Base-by-base conservation (phyloP, 2,797 vertebrate species). In the Propithecus perrieri region DNA sequence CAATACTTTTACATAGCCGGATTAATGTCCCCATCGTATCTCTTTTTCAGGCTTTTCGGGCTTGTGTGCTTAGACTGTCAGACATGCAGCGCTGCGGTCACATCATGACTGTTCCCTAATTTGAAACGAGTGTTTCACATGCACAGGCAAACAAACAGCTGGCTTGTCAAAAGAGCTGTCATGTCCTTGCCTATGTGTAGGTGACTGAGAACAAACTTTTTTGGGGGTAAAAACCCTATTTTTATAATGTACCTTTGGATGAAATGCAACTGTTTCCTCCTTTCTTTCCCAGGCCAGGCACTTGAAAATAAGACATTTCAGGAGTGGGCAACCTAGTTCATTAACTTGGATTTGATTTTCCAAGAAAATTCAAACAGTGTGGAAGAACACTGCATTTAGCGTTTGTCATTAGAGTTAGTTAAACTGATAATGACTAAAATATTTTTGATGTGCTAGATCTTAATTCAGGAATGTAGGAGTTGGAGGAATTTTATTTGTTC, bases 251-350 rank as follows among this genome's bases (percentile, higher is more conserved):
- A 95, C 55, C 41, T 94, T 78, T 89, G 88, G 46, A 79, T 72
- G 96, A 65, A 96, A 87, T 72, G 9, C n/a, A 85, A 92, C 72
- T 71, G 24, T 57, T 81, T 95, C 83, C 43, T 85, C 35, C 26
- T 18, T 50, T 63, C 53, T 67, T 92, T 87, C 55, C n/a, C 24
- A 81, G n/a, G 59, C 71, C 74, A 98, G 95, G 96, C 92, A 96
- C 97, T 97, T 96, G 17, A 89, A 95, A 97, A 85, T 63, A 53
- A 96, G 61, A 75, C n/a, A 95, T 89, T 85, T 95, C 74, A 69
- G 67, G 38, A 91, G 75, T 69, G 43, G 74, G 59, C 26, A 97
- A 89, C 38, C 38, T 1, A 38, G 24, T 72, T 90, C 24, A 89
- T 80, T 92, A 94, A 89, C 92, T 1, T 81, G 20, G 2, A 65